Percentiles rank a stretch among this genome's conserved stretches.
phyloP scores from a whole-genome alignment of 2,113 vertebrate genomes.

The Chiloscyllium plagiosum region DNA sequence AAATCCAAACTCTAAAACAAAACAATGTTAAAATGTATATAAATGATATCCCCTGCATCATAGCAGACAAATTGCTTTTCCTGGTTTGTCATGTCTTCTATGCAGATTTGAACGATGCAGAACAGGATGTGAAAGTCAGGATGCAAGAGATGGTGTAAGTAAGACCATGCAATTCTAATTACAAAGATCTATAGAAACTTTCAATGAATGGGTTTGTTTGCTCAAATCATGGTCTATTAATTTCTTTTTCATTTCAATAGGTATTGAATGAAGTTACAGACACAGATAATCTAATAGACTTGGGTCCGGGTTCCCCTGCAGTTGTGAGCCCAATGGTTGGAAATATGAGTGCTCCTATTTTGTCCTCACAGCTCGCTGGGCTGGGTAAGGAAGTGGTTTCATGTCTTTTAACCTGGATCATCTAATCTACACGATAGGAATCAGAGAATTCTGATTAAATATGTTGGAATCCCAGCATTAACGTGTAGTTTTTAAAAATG shows the following conservation, averaged over 20 bases:
- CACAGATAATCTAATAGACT: conserved; percentile 86
- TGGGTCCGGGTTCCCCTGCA: conserved; percentile 90
- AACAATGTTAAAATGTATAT: too few relatives aligned
- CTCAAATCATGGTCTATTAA: background rate
- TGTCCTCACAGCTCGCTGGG: conserved; percentile 83
- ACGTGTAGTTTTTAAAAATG: background rate
- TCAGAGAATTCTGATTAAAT: background rate
- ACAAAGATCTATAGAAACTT: background rate
- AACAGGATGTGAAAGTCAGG: conserved; percentile 74
- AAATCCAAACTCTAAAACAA: too few relatives aligned
- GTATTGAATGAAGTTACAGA: conserved; percentile 88
- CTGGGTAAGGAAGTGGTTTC: conserved; percentile 64
- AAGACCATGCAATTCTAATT: background rate
- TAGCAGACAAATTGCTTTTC: background rate
- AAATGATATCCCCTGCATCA: too few relatives aligned
- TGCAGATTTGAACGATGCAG: conserved; percentile 85
- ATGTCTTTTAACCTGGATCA: background rate
- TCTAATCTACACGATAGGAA: background rate
- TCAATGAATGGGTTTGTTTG: background rate
- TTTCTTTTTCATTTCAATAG: conserved; percentile 51
- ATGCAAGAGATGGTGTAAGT: conserved; percentile 87
- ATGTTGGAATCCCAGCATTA: background rate
- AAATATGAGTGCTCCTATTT: conserved; percentile 62
- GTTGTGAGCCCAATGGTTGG: conserved; percentile 86
- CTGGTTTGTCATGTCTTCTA: conserved; percentile 14